Evolutionary conservation across 2,797 vertebrate species (phyloP), one percentile per base, ranked within the genome.

Genomic region (Naso thynnoides): DNA sequence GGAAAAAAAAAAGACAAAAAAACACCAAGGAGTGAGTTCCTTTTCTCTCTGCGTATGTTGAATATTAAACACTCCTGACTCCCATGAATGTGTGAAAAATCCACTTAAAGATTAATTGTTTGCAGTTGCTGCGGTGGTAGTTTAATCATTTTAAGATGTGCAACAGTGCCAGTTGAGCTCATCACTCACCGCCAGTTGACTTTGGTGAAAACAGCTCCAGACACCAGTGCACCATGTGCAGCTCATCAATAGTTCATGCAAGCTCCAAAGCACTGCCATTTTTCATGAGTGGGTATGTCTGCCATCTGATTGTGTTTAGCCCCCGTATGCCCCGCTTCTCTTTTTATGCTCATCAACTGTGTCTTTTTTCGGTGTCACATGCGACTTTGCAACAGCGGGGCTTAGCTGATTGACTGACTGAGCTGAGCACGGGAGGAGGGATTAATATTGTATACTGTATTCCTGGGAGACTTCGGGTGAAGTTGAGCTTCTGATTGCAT

Each of bases 281-380:
- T 87, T 75, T 86, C 75, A 84, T 55, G 80, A 90, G 82, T 73
- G 69, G 86, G 71, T 73, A 81, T 58, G 81, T 88, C 82, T 88
- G 73, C 86, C 87, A 86, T 92, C 84, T 90, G 89, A 91, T 86
- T 83, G 79, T 79, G 76, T 89, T 92, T 87, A 90, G 69, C 59
- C 54, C 33, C 44, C 24, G 65, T 31, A 56, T 68, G 39, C 68
- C 24, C 42, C 56, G 29, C 52, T 59, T 36, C 69, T 76, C 8
- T 18, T 6, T 84, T 79, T 76, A 61, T 57, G 50, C 77, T 81
- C 73, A 77, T 88, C 80, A 71, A 54, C 73, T 76, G 44, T 41
- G 61, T 82, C 73, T 84, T 54, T 63, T 47, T 87, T 78, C 76
- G 70, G 62, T 63, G 75, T 15, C 57, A 59, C 58, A 44, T 69